A percentile compares a stretch with the other conserved stretches of the same genome.
phyloP scores from a whole-genome alignment of 1,140 invertebrate species.

The Paraescarpia echinospica region DNA sequence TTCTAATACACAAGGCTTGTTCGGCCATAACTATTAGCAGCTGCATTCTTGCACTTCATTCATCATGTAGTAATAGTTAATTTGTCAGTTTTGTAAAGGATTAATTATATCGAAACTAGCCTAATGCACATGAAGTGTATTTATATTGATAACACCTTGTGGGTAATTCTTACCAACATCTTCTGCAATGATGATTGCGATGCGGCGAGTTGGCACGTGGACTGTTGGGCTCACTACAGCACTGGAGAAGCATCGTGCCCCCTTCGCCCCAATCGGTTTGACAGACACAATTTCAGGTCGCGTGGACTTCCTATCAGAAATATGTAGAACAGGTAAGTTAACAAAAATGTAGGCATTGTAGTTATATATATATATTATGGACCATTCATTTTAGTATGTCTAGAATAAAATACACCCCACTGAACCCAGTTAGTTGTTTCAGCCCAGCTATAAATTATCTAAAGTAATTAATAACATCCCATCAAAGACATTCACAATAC shows the following conservation, averaged over 20 bases:
- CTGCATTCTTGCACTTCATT: no score
- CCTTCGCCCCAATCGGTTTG: constrained; percentile 66
- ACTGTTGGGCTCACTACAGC: constrained; percentile 76
- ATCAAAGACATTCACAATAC: no score
- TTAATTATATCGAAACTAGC: background rate
- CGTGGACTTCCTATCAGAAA: constrained; percentile 44
- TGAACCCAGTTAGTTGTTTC: no score
- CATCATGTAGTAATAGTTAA: no score
- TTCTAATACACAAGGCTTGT: no score
- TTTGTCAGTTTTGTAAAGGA: no score
- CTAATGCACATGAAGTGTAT: background rate
- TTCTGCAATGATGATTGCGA: constrained; percentile 87
- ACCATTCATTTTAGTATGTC: no score
- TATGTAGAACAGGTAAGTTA: background rate
- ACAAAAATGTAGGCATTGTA: background rate
- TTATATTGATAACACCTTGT: background rate
- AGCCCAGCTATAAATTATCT: no score
- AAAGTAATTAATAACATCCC: no score
- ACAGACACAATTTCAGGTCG: constrained; percentile 52
- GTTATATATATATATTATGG: no score
- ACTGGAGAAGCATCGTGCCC: constrained; percentile 72
- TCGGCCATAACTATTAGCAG: no score
- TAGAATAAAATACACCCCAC: no score
- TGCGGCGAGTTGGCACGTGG: constrained; percentile 71
- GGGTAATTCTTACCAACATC: constrained; percentile 65